These are phyloP conservation scores for Tetrax tetrax DNA, from an alignment of 2,113 vertebrate genomes.

Conservation along the genomic window DNA sequence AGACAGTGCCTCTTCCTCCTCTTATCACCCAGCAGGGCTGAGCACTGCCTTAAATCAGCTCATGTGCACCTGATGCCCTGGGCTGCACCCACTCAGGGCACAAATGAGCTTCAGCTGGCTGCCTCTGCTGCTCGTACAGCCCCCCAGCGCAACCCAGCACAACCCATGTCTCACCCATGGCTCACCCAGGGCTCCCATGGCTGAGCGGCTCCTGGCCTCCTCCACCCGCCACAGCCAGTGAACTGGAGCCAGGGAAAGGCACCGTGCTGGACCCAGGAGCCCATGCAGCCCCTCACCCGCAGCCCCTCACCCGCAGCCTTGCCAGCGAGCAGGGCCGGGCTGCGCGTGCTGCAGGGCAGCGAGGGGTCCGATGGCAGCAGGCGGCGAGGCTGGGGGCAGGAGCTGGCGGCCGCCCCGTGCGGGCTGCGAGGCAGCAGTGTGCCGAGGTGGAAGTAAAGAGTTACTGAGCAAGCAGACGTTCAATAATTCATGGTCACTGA, in stretches of 20 bases:
- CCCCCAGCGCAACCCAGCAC: neutral
- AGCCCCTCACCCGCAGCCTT: accelerated
- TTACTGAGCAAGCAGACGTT: slow-evolving; percentile 48
- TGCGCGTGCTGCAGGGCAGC: accelerated
- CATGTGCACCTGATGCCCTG: neutral
- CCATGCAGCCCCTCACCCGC: accelerated
- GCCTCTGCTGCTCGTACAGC: accelerated
- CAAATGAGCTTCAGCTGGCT: neutral
- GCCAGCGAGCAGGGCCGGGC: accelerated
- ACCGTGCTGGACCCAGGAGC: neutral
- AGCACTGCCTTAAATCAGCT: neutral
- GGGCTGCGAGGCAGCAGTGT: neutral
- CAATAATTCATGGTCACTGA: slow-evolving; percentile 66
- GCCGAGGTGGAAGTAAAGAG: slow-evolving; percentile 59
- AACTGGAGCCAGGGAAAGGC: neutral
- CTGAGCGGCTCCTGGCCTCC: neutral
- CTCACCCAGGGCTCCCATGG: accelerated
- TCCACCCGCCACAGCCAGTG: accelerated
- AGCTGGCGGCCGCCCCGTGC: neutral
- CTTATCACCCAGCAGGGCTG: neutral
- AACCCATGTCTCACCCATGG: no score
- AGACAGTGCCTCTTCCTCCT: neutral
- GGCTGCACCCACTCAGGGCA: neutral
- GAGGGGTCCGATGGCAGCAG: neutral
- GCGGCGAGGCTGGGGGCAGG: neutral